Base-by-base conservation (phyloP, 1,140 invertebrate genomes). In the Orchestia grillus region DNA sequence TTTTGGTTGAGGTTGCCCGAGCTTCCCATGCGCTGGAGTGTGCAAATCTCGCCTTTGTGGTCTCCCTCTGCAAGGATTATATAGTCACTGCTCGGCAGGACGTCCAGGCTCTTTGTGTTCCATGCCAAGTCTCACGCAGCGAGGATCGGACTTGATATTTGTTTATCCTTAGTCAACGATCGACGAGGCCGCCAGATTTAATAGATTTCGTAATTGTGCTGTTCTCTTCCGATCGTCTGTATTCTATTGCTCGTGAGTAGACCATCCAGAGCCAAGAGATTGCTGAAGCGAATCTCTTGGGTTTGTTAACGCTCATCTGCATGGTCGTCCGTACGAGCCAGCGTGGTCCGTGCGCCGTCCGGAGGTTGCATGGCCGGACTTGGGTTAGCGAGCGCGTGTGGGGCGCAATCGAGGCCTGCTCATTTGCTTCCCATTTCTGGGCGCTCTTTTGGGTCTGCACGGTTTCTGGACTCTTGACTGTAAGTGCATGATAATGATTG, bases 181-280 rank as follows among this genome's bases (percentile, higher is more conserved):
- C 92, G 92, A 94, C 92, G 92, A 47, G 92, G 43, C 44, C 43
- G 92, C 92, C 41, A 47, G 43, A 94, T 94, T 94, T 94, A 94
- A 94, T 94, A 94, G 92, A 94, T 94, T 94, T 94, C 92, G 92
- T 94, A 94, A 94, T 94, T 94, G 92, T 94, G 92, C 92, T 94
- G 92, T 94, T 94, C 92, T 94, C 44, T 94, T 94, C 44, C 92
- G 43, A 94, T 94, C 92, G 44, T 94, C 44, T 94, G 92, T 94
- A 94, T 94, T 94, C 92, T 94, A 94, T 94, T 94, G 92, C 92
- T 45, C 44, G 92, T 94, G 92, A 94, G 92, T 94, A 44, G 92
- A 44, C 44, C 92, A 94, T 94, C 92, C 40, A 44, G 44, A 15
- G 36, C 92, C 92, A 41, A 8, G 88, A 42, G 88, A 90, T 90